Percentiles rank a stretch among this genome's conserved stretches.
Conservation (phyloP, 2,113 vertebrate species). For the Alectura lathami region DNA sequence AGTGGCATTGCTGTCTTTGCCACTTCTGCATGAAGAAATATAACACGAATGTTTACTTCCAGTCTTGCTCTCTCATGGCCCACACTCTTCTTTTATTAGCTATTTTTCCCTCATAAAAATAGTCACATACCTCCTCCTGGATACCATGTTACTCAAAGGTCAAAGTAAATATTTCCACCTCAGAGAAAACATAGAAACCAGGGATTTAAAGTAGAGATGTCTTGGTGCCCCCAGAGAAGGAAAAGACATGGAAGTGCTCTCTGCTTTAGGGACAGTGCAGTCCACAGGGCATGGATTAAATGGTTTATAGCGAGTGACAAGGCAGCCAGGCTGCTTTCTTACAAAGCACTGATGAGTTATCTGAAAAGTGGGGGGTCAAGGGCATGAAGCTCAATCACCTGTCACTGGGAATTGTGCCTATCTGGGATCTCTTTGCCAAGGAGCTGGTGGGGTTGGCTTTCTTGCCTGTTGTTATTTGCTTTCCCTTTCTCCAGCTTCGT, state of each 20-base stretch:
- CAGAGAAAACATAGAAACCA: neutral
- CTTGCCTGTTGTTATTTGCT: neutral
- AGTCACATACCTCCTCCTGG: neutral
- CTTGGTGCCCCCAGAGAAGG: neutral
- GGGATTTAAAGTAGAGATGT: neutral
- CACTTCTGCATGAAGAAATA: neutral
- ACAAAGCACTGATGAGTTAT: neutral
- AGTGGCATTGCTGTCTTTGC: neutral
- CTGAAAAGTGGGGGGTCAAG: neutral
- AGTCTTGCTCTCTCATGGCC: neutral
- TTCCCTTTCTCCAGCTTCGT: neutral
- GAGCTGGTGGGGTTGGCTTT: neutral
- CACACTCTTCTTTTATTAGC: neutral
- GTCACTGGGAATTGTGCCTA: neutral
- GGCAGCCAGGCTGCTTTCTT: neutral
- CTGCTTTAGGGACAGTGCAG: neutral
- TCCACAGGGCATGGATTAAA: neutral
- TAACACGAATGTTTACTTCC: neutral
- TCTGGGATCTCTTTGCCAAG: neutral
- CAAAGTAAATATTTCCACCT: too few species aligned
- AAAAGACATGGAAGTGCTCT: neutral
- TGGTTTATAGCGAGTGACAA: fast-evolving
- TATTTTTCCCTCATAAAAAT: neutral
- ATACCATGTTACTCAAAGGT: too few species aligned
- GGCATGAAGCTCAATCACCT: neutral